A percentile compares a stretch with the other conserved stretches of the same genome.
Evolutionary conservation across 1,140 invertebrate species (phyloP).

Genomic region (Pogonognathellus flavescens): DNA sequence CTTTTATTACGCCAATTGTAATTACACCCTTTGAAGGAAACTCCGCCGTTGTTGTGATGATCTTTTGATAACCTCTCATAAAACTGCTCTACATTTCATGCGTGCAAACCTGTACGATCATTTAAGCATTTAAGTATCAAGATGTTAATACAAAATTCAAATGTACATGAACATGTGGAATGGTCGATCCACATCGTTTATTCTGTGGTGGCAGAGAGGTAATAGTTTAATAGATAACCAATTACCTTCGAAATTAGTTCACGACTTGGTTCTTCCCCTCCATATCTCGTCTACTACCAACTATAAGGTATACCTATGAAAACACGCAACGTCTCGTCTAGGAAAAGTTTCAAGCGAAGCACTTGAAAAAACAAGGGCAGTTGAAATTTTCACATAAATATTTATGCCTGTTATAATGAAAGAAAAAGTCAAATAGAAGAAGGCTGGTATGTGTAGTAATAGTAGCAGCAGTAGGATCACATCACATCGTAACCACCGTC

Average conservation of each 20-base stretch:
- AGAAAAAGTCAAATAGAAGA: constrained; percentile 38
- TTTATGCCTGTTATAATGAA: constrained; percentile 26
- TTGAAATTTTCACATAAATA: constrained; percentile 34
- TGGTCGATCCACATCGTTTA: neutral
- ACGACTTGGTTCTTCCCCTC: constrained; percentile 48
- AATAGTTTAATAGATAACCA: constrained; percentile 54
- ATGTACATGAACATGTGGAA: neutral
- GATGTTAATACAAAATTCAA: neutral
- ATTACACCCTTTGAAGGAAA: neutral
- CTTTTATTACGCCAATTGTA: constrained; percentile 19
- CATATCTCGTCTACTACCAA: neutral
- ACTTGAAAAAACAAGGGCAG: constrained; percentile 43
- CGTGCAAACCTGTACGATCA: constrained; percentile 17
- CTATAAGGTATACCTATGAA: neutral
- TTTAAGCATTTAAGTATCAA: neutral
- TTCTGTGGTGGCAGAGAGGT: constrained; percentile 22
- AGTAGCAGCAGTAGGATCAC: neutral
- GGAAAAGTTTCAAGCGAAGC: neutral
- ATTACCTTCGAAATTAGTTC: constrained; percentile 59
- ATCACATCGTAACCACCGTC: constrained; percentile 11
- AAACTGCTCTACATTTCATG: constrained; percentile 30
- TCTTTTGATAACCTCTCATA: constrained; percentile 16
- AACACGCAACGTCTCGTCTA: too few relatives aligned
- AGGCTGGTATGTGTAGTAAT: neutral
- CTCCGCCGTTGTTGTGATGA: neutral